These are phyloP conservation scores for Oeneis ivallda DNA, from an alignment of 2,888 invertebrate species.

Conservation along the genomic window DNA sequence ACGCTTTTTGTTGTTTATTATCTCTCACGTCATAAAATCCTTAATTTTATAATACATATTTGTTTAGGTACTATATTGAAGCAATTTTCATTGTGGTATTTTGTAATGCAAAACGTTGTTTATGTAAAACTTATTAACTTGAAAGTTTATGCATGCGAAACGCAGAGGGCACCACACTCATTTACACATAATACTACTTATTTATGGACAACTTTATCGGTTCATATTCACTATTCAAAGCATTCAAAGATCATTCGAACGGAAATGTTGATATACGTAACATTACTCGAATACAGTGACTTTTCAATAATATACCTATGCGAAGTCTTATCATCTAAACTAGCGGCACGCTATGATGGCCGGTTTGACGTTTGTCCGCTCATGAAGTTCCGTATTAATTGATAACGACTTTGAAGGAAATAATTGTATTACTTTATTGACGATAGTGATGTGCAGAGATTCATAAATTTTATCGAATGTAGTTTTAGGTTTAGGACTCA, in stretches of 20 bases:
- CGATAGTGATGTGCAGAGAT: too few species aligned
- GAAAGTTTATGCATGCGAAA: not conserved
- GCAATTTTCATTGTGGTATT: not conserved
- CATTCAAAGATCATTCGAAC: slow-evolving; percentile 9
- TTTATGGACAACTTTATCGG: slow-evolving; percentile 11
- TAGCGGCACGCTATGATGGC: too few species aligned
- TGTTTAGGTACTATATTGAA: not conserved
- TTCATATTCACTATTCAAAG: slow-evolving; percentile 2
- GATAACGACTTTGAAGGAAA: too few species aligned
- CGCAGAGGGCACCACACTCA: slow-evolving; percentile 9
- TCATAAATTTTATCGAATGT: too few species aligned
- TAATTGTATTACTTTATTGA: too few species aligned
- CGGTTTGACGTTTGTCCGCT: too few species aligned
- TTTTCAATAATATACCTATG: too few species aligned
- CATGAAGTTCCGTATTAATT: too few species aligned
- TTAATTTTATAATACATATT: too few species aligned
- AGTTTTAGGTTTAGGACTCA: too few species aligned
- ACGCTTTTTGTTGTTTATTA: not conserved
- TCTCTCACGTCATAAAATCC: not conserved
- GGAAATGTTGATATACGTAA: not conserved
- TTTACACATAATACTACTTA: slow-evolving; percentile 16
- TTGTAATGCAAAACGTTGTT: not conserved
- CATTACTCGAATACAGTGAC: not conserved
- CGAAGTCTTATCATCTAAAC: not conserved
- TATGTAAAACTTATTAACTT: not conserved